Conservation (phyloP, 2,797 vertebrate species). For the Rhabdophis nuchalis region DNA sequence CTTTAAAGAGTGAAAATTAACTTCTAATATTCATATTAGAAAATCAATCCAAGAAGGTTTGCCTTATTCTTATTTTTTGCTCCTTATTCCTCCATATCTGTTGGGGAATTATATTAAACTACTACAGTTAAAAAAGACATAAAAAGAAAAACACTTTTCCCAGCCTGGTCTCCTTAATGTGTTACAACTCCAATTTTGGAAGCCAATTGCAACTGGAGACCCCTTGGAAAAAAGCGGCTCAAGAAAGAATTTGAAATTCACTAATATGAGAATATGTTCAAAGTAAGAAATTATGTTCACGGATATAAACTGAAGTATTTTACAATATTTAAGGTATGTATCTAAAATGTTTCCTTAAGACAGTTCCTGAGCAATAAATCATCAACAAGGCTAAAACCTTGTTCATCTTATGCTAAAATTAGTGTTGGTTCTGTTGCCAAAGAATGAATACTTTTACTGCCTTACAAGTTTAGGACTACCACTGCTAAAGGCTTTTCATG, state of each 20-base stretch:
- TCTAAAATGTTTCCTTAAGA: not conserved
- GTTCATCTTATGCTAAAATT: conserved; percentile 37
- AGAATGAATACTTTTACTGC: not conserved
- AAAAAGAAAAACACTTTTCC: not conserved
- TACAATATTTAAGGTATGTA: not conserved
- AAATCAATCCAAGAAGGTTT: not conserved
- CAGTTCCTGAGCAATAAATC: not conserved
- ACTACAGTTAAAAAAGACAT: not conserved
- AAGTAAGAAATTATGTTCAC: not conserved
- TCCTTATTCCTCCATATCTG: not conserved
- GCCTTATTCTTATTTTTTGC: not conserved
- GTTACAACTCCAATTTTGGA: not conserved
- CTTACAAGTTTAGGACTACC: not conserved
- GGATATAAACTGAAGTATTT: not conserved
- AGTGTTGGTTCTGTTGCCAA: not conserved
- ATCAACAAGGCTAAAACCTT: conserved; percentile 2
- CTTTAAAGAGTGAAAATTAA: not conserved
- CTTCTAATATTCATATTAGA: not conserved
- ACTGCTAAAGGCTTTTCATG: not conserved
- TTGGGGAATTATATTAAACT: not conserved
- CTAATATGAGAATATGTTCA: not conserved
- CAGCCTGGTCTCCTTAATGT: not conserved
- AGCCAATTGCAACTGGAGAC: not conserved
- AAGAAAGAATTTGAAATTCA: not conserved
- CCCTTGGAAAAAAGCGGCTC: not conserved